Percentiles rank a stretch among this genome's conserved stretches.
These are phyloP conservation scores for Zele albiditarsus DNA, from an alignment of 2,888 invertebrate genomes.

Conservation along the genomic window DNA sequence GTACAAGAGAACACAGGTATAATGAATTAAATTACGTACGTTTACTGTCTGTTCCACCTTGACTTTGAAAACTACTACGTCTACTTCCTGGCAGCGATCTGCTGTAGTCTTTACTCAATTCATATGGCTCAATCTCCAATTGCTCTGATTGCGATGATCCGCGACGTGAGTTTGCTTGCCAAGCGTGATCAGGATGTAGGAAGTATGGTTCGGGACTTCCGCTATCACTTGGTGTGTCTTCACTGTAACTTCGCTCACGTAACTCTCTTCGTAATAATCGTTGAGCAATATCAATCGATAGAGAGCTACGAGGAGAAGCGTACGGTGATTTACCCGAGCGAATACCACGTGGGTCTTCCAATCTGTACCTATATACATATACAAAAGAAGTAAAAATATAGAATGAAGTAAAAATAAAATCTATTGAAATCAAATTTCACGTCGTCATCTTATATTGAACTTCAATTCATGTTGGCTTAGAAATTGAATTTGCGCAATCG, in stretches of 20 bases:
- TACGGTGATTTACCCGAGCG: slow-evolving; percentile 82
- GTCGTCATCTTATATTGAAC: neutral
- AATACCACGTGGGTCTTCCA: slow-evolving; percentile 85
- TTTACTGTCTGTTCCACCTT: slow-evolving; percentile 68
- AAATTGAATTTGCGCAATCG: neutral
- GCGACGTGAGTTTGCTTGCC: slow-evolving; percentile 83
- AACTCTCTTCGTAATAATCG: slow-evolving; percentile 82
- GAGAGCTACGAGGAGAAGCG: slow-evolving; percentile 86
- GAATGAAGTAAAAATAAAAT: neutral
- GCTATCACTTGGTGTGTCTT: slow-evolving; percentile 71
- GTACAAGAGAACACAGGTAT: neutral
- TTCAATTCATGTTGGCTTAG: neutral
- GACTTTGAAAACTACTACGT: slow-evolving; percentile 85
- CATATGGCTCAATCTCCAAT: slow-evolving; percentile 88
- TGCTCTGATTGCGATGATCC: slow-evolving; percentile 94
- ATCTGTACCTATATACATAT: slow-evolving; percentile 76
- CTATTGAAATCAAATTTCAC: neutral
- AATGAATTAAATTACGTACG: slow-evolving; percentile 55
- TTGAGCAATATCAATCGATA: slow-evolving; percentile 79
- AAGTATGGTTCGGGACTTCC: slow-evolving; percentile 76
- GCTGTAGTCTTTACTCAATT: slow-evolving; percentile 89
- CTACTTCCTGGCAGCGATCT: slow-evolving; percentile 89
- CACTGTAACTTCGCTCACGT: slow-evolving; percentile 76
- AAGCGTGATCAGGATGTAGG: slow-evolving; percentile 90
- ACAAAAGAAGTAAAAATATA: slow-evolving; percentile 8